Percentiles rank a stretch among this genome's conserved stretches.
Evolutionary conservation across 1,140 invertebrate species (phyloP).

Genomic region (Drosophila eugracilis): DNA sequence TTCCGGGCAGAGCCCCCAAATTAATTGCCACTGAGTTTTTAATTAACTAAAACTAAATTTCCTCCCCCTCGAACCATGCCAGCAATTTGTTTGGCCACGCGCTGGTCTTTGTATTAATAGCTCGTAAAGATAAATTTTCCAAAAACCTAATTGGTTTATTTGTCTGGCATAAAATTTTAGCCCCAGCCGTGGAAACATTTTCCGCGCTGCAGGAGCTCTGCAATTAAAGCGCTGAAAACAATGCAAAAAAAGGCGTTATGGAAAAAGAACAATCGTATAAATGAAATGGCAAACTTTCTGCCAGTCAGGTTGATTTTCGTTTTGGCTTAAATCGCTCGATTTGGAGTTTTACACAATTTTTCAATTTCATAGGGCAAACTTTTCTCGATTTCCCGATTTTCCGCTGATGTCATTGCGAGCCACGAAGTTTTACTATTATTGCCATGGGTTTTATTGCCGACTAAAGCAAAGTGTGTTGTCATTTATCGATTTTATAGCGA

Average conservation of each 20-base stretch:
- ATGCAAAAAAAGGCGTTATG: slow-evolving; percentile 14
- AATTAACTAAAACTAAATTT: slow-evolving; percentile 77
- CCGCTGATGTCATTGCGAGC: slow-evolving; percentile 70
- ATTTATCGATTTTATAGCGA: slow-evolving; percentile 78
- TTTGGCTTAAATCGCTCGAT: slow-evolving; percentile 17
- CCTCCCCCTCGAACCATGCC: neutral
- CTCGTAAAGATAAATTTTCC: slow-evolving; percentile 73
- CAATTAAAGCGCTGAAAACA: slow-evolving; percentile 27
- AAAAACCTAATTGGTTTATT: slow-evolving; percentile 70
- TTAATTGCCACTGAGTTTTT: slow-evolving; percentile 79
- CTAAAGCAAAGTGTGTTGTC: slow-evolving; percentile 75
- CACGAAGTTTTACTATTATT: slow-evolving; percentile 76
- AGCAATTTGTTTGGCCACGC: slow-evolving; percentile 45
- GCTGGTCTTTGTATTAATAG: slow-evolving; percentile 70
- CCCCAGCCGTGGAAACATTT: slow-evolving; percentile 36
- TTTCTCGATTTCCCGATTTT: slow-evolving; percentile 20
- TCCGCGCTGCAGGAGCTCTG: slow-evolving; percentile 38
- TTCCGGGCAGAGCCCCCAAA: slow-evolving; percentile 42
- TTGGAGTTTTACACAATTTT: slow-evolving; percentile 38
- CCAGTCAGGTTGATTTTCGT: slow-evolving; percentile 23
- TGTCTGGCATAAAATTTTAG: slow-evolving; percentile 62
- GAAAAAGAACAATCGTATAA: neutral
- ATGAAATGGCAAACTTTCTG: slow-evolving; percentile 27
- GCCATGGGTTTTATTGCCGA: slow-evolving; percentile 64
- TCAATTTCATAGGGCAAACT: slow-evolving; percentile 31